Percentiles rank a stretch among this genome's conserved stretches.
These are phyloP conservation scores for Perca schrenkii DNA, from an alignment of 2,113 vertebrate species.

Conservation along the genomic window DNA sequence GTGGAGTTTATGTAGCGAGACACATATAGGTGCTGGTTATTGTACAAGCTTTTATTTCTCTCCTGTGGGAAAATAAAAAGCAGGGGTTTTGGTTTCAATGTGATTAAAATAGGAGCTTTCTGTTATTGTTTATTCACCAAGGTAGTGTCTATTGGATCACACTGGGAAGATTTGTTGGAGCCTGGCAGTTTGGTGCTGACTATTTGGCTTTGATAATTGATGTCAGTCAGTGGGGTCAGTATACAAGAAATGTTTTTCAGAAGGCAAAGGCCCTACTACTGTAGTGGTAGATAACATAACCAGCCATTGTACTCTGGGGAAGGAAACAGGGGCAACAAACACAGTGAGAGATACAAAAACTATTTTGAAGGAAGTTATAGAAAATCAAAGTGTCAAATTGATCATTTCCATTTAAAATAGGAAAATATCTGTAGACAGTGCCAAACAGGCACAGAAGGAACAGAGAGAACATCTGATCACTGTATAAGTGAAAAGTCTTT, in stretches of 20 bases:
- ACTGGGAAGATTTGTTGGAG: slow-evolving; percentile 33
- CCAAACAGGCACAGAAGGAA: neutral
- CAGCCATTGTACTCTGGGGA: neutral
- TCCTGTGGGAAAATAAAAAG: slow-evolving; percentile 71
- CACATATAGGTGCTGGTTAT: slow-evolving; percentile 81
- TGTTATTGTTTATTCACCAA: slow-evolving; percentile 77
- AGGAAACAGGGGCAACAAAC: neutral
- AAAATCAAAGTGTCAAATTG: neutral
- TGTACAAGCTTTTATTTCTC: slow-evolving; percentile 77
- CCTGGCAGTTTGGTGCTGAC: slow-evolving; percentile 16
- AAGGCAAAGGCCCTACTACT: neutral
- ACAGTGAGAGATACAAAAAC: neutral
- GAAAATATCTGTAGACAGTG: neutral
- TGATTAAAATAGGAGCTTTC: slow-evolving; percentile 74
- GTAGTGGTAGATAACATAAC: neutral
- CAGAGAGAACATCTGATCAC: neutral
- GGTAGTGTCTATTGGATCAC: slow-evolving; percentile 65
- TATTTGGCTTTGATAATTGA: slow-evolving; percentile 43
- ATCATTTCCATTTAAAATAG: neutral
- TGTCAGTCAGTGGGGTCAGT: slow-evolving; percentile 45
- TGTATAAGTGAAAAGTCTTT: neutral
- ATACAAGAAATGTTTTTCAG: slow-evolving; percentile 9
- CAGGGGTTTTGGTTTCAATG: slow-evolving; percentile 63
- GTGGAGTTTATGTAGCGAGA: slow-evolving; percentile 77
- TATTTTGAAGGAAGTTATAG: neutral